Percentiles rank a stretch among this genome's conserved stretches.
Conservation (phyloP, 2,888 invertebrate genomes). For the Drosophila engyochracea region DNA sequence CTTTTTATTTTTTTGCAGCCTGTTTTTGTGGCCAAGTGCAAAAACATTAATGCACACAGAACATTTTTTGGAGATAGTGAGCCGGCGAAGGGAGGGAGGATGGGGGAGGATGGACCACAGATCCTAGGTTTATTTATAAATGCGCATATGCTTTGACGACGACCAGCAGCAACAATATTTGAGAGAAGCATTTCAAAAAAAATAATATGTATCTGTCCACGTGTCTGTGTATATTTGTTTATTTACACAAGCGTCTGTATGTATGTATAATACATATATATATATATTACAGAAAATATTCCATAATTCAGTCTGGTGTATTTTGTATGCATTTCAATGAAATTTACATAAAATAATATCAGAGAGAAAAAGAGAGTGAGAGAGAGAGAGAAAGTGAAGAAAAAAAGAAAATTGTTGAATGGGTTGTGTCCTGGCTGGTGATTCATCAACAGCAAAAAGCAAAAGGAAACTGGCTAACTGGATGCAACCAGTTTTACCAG, state of each 20-base stretch:
- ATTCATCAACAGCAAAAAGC: slow-evolving; percentile 34
- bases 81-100: not conserved
- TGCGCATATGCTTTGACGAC: slow-evolving; percentile 44
- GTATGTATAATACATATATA: not conserved
- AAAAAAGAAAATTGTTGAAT: slow-evolving; percentile 4
- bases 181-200: slow-evolving; percentile 18
- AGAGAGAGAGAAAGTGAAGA: slow-evolving; percentile 9
- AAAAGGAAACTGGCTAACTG: slow-evolving; percentile 8
- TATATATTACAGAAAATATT: slow-evolving; percentile 1
- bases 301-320: slow-evolving; percentile 23
- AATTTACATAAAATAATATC: slow-evolving; percentile 62
- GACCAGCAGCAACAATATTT: slow-evolving; percentile 24
- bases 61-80: not conserved
- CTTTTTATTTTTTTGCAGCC: not conserved
- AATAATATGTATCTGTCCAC: slow-evolving; percentile 2
- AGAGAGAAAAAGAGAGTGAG: slow-evolving; percentile 10
- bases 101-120: slow-evolving; percentile 14
- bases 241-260: not conserved
- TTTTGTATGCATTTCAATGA: slow-evolving; percentile 44
- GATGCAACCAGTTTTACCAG: slow-evolving; percentile 5
- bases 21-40: slow-evolving; percentile 18
- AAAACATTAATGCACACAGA: slow-evolving; percentile 14
- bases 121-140: slow-evolving; percentile 44
- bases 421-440: slow-evolving; percentile 1
- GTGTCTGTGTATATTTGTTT: not conserved